Evolutionary conservation across 35 echinoderm and acorn worm genomes (phyloP).

Genomic region (Anneissia japonica): DNA sequence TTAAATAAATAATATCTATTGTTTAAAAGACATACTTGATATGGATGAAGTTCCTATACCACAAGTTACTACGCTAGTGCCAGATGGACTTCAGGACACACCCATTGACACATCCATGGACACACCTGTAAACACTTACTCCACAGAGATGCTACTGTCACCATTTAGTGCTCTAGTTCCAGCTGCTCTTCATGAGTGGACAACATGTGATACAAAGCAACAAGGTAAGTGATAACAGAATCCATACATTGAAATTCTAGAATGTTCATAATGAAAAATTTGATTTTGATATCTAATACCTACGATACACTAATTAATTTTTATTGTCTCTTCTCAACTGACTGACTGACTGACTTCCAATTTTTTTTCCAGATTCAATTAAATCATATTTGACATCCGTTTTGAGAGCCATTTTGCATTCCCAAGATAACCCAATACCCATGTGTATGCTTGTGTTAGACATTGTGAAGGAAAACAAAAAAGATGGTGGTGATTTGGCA

Average conservation of each 20-base stretch:
- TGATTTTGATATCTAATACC: too few species aligned
- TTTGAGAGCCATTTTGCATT: slow-evolving; percentile 13
- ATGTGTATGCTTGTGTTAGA: slow-evolving; percentile 15
- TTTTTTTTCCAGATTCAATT: slow-evolving; percentile 11
- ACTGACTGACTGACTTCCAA: too few species aligned
- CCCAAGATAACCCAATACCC: slow-evolving; percentile 9
- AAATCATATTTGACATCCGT: not conserved
- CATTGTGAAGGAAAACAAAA: not conserved
- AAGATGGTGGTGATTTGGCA: not conserved
- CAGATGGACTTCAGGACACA: not conserved
- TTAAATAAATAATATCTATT: too few species aligned
- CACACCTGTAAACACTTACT: not conserved
- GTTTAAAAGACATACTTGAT: not conserved
- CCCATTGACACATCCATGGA: not conserved
- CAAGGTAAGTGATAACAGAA: slow-evolving; percentile 20
- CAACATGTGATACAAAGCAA: slow-evolving; percentile 5
- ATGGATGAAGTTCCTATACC: not conserved
- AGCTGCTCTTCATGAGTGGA: slow-evolving; percentile 51
- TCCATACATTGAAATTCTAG: too few species aligned
- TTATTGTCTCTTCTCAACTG: too few species aligned
- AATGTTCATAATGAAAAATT: not conserved
- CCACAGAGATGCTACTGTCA: not conserved
- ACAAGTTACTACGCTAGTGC: not conserved
- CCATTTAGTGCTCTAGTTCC: slow-evolving; percentile 73
- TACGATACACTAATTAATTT: too few species aligned